Evolutionary conservation across 2,113 vertebrate genomes (phyloP).

Genomic region (Turnix velox): DNA sequence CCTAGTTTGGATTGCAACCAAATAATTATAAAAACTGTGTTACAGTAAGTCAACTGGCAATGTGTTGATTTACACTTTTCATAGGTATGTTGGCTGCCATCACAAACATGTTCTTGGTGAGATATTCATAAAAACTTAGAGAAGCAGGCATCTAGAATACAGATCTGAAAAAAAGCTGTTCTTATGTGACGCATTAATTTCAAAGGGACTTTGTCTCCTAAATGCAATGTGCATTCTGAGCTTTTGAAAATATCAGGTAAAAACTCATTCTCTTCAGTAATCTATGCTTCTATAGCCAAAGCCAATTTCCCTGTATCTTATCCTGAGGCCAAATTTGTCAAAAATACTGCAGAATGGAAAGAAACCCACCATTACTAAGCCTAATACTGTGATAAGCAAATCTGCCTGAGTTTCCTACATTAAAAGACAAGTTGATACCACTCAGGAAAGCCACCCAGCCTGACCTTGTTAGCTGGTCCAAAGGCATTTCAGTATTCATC

Average conservation of each 20-base stretch:
- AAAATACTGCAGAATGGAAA: not conserved
- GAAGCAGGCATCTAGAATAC: not conserved
- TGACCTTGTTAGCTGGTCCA: not conserved
- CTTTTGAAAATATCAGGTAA: not conserved
- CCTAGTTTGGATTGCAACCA: not conserved
- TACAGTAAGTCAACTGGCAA: no score
- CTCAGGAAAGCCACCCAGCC: not conserved
- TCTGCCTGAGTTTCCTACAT: not conserved
- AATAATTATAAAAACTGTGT: no score
- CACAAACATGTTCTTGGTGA: not conserved
- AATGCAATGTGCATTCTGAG: not conserved
- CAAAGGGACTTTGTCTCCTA: not conserved
- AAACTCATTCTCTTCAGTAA: not conserved
- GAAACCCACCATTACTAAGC: not conserved
- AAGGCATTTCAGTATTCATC: not conserved
- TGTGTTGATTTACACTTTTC: not conserved
- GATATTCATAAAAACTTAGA: not conserved
- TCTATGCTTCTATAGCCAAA: not conserved
- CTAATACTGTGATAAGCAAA: not conserved
- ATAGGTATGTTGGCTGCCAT: not conserved
- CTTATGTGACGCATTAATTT: not conserved
- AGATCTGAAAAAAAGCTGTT: not conserved
- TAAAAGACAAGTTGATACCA: not conserved
- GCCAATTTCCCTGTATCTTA: not conserved
- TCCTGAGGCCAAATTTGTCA: not conserved